phyloP scores from a whole-genome alignment of 2,888 invertebrate genomes.

The Rhimphoctona megacephalus region DNA sequence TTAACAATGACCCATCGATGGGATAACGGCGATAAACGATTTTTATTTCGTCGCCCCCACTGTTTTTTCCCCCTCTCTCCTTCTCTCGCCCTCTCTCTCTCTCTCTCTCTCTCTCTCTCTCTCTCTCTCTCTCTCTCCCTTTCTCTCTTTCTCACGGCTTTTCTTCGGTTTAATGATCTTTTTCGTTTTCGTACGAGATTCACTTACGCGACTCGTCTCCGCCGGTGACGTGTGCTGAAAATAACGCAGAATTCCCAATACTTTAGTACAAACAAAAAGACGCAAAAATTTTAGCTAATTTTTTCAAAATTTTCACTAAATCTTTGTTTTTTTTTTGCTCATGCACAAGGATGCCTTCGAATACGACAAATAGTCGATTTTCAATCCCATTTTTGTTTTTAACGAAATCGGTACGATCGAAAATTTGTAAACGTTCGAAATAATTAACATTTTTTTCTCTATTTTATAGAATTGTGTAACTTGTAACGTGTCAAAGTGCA shows the following conservation, averaged over 20 bases:
- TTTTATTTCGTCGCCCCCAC: constrained; percentile 27
- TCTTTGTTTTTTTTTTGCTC: background rate
- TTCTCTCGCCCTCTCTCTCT: background rate
- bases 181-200: constrained; percentile 74
- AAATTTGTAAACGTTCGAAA: background rate
- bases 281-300: background rate
- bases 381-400: background rate
- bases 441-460: background rate
- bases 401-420: constrained; percentile 6
- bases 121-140: constrained; percentile 1
- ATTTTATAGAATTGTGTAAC: background rate
- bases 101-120: constrained; percentile 11
- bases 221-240: constrained; percentile 82
- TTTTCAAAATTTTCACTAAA: constrained; percentile 29
- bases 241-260: constrained; percentile 76
- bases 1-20: constrained; percentile 60
- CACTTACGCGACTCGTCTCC: constrained; percentile 81
- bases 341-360: constrained; percentile 41
- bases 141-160: constrained; percentile 30
- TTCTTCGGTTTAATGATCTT: constrained; percentile 38
- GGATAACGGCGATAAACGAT: constrained; percentile 47
- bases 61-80: background rate
- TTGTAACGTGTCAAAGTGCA: background rate
- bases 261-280: constrained; percentile 58
- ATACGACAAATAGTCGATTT: background rate